Evolutionary conservation across 2,888 invertebrate genomes (phyloP), one percentile per base, ranked within the genome.

Genomic region (Oeneis ivallda): DNA sequence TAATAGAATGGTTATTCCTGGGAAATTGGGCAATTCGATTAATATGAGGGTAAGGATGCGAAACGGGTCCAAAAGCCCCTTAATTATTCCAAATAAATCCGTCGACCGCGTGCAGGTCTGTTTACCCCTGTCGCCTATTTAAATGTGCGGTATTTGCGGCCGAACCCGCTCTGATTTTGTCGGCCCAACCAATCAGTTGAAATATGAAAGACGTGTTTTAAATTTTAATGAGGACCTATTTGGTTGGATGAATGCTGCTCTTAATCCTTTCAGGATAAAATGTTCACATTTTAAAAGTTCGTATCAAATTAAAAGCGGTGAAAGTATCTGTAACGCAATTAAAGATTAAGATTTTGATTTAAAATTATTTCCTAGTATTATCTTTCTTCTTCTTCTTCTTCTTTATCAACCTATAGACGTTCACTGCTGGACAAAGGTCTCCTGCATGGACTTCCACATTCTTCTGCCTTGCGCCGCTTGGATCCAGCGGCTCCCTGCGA

Each of bases 41-140:
- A 34, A 8, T 53, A 53, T 53, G n/a, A 26, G 49, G 13, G 49
- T 13, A 45, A 54, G 15, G 26, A 45, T 13, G 26, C 17, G 13
- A 45, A 53, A 47, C 52, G 53, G 56, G 47, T 32, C 62, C 43
- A 66, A 63, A 69, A 66, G 68, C 68, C 66, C 60, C 47, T 71
- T 72, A 71, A 73, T 72, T 73, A 69, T 70, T 64, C 65, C 65
- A 49, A 65, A 72, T 61, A 71, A 70, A 45, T 65, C 61, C 37
- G 9, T 53, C 50, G n/a, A 15, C 10, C 32, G 32, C 34, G 34
- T 37, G 15, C 34, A 37, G 59, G 64, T 62, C 49, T 65, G 41
- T 66, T 59, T 59, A 39, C 53, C n/a, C 32, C 11, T 54, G 50
- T 39, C 68, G 52, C 53, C 53, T 37, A 64, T 68, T 61, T 62